Percentiles rank a stretch among this genome's conserved stretches.
These are phyloP conservation scores for Cyanistes caeruleus DNA, from an alignment of 2,113 vertebrate species.

Conservation along the genomic window DNA sequence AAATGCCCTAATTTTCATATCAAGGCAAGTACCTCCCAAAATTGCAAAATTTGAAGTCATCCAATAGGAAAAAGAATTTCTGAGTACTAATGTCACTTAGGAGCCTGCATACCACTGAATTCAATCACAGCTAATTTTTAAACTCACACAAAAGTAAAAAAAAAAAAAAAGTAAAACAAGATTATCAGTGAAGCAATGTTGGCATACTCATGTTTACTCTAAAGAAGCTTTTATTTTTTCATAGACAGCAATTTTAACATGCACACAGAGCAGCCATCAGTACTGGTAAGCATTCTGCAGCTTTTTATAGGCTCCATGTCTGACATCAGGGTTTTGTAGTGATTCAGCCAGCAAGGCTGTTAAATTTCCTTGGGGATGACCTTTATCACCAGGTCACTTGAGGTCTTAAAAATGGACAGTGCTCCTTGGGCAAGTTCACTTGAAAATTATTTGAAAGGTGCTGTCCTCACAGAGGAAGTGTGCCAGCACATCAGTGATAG, in stretches of 20 bases:
- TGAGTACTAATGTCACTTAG: not conserved
- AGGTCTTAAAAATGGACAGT: not conserved
- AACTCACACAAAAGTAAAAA: not conserved
- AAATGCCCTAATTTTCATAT: not conserved
- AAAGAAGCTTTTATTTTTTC: not conserved
- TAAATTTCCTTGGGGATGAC: not conserved
- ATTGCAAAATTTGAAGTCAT: not conserved
- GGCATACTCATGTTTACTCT: not conserved
- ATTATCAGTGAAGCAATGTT: rapidly evolving
- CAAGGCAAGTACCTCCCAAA: not conserved
- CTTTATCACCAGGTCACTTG: not conserved
- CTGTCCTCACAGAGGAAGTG: not conserved
- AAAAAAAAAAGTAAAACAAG: not conserved
- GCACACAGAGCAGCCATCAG: not conserved
- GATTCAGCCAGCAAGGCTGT: not conserved
- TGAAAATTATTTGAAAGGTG: not conserved
- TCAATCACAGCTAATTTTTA: not conserved
- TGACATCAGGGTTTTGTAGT: not conserved
- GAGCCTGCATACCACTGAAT: rapidly evolving
- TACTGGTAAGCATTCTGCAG: not conserved
- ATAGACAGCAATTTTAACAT: not conserved
- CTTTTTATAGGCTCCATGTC: not conserved
- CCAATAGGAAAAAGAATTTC: not conserved
- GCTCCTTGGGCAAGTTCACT: not conserved
- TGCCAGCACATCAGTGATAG: not conserved